Evolutionary conservation across 2,888 invertebrate genomes (phyloP).

Genomic region (Ectemnius continuus): DNA sequence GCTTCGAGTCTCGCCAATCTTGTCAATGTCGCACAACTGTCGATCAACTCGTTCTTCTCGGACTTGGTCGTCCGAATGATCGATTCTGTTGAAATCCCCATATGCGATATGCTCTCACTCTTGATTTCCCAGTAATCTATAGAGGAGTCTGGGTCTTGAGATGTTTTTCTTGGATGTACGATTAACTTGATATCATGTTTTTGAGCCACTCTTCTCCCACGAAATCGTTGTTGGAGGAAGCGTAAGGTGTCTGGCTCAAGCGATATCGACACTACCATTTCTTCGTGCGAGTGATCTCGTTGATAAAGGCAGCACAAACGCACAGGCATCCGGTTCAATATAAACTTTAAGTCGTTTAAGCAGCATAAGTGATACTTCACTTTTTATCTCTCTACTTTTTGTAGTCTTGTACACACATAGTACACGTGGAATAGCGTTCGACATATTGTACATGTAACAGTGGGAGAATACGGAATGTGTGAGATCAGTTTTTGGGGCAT

Average conservation of each 20-base stretch:
- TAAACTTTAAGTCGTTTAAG: not conserved
- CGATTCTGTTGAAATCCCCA: not conserved
- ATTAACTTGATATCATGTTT: not conserved
- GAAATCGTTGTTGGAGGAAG: not conserved
- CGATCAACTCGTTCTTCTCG: no score
- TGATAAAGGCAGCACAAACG: slow-evolving; percentile 12
- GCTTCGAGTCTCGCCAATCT: no score
- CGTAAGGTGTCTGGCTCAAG: no score
- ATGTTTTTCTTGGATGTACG: slow-evolving; percentile 3
- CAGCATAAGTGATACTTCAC: slow-evolving; percentile 12
- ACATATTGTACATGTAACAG: not conserved
- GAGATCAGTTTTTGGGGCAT: slow-evolving; percentile 17
- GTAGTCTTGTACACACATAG: slow-evolving; percentile 24
- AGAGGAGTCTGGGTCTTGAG: not conserved
- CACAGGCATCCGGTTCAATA: slow-evolving; percentile 10
- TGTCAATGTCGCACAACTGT: no score
- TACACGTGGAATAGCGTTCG: not conserved
- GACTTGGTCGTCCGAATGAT: not conserved
- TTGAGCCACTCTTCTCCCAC: not conserved
- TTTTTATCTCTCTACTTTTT: slow-evolving; percentile 45
- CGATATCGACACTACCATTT: not conserved
- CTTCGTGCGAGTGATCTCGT: not conserved
- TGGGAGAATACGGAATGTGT: slow-evolving; percentile 16
- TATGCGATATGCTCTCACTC: not conserved
- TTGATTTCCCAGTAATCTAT: not conserved